phyloP scores from a whole-genome alignment of 2,888 invertebrate genomes.

The Abrostola triplasia region DNA sequence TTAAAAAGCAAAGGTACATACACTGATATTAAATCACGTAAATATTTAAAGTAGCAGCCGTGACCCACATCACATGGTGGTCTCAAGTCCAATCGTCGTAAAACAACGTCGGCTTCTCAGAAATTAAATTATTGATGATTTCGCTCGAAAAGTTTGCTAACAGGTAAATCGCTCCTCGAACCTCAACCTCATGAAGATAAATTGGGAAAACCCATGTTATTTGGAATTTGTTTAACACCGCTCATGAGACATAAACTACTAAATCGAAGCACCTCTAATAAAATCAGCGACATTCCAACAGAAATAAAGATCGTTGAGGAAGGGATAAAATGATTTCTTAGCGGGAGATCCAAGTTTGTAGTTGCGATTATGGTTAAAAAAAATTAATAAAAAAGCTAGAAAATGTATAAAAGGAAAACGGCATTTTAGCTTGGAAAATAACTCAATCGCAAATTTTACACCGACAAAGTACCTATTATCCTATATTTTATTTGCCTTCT shows the following conservation, averaged over 20 bases:
- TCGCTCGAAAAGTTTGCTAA: conserved; percentile 9
- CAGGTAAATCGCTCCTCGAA: no score
- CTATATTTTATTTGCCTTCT: not conserved
- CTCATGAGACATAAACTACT: not conserved
- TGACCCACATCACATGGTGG: no score
- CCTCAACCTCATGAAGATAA: no score
- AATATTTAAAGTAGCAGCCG: no score
- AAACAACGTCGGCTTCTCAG: conserved; percentile 29
- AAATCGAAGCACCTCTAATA: not conserved
- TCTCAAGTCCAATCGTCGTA: not conserved
- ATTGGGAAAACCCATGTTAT: no score
- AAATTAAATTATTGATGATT: conserved; percentile 13
- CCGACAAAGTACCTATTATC: not conserved
- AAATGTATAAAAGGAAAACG: no score
- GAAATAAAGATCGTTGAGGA: not conserved
- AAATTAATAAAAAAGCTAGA: no score
- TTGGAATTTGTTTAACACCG: not conserved
- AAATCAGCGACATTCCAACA: not conserved
- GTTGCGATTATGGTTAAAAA: no score
- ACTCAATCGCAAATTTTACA: not conserved
- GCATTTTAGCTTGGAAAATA: no score
- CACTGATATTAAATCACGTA: no score
- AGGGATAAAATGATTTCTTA: not conserved
- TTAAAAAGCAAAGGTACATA: no score
- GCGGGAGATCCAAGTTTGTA: no score